These are phyloP conservation scores for Pollimyrus isidori DNA, from an alignment of 2,113 vertebrate genomes.

Conservation along the genomic window DNA sequence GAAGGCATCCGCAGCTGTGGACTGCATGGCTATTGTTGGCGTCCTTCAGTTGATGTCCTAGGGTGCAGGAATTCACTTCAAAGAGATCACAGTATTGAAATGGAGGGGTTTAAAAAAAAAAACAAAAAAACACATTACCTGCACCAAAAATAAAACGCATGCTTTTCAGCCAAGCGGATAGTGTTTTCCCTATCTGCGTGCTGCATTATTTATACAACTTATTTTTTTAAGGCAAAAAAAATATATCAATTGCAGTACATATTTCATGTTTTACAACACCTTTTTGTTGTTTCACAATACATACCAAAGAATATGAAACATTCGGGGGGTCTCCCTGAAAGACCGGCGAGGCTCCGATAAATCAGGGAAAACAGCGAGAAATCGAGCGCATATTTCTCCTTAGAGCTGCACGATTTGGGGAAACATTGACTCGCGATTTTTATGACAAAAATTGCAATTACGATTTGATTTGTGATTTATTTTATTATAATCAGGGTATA, in stretches of 20 bases:
- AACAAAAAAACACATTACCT: not conserved
- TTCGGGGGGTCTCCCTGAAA: not conserved
- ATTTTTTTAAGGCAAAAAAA: not conserved
- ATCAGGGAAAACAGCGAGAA: not conserved
- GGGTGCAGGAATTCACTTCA: not conserved
- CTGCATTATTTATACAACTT: not conserved
- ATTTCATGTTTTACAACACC: not conserved
- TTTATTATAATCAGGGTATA: no score
- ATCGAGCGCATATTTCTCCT: no score
- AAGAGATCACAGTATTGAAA: not conserved
- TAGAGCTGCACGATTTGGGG: no score
- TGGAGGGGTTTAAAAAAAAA: not conserved
- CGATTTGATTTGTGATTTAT: no score
- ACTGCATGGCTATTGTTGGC: not conserved
- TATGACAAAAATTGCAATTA: no score
- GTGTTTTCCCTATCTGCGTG: not conserved
- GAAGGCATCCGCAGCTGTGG: not conserved
- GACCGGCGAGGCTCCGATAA: not conserved
- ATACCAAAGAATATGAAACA: not conserved
- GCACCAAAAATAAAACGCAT: not conserved
- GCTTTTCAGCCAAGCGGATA: not conserved
- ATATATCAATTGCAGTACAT: not conserved
- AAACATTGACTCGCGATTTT: no score
- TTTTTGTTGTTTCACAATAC: not conserved
- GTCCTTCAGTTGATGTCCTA: not conserved